Evolutionary conservation across 2,113 vertebrate species (phyloP).

Genomic region (Carollia perspicillata): DNA sequence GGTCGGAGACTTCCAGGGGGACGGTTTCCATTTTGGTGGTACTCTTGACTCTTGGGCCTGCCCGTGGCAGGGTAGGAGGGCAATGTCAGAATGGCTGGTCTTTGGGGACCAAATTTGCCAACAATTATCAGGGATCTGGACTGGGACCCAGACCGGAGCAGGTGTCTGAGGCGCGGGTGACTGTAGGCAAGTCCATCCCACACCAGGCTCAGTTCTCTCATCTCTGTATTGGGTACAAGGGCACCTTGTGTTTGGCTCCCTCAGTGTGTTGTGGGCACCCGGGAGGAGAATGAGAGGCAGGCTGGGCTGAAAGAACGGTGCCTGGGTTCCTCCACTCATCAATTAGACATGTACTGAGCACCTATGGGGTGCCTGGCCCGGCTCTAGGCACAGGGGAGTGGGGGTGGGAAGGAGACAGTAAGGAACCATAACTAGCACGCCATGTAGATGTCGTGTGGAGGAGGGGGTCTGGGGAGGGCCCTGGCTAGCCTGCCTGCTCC

Average conservation of each 20-base stretch:
- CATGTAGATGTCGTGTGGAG: background rate
- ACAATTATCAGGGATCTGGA: accelerated
- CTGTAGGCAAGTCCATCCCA: accelerated
- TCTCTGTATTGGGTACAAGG: accelerated
- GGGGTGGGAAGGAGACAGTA: background rate
- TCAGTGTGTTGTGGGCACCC: accelerated
- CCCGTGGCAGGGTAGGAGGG: background rate
- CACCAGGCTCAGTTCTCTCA: background rate
- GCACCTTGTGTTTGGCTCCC: background rate
- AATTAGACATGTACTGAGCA: accelerated
- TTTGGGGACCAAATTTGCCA: background rate
- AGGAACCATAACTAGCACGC: no score
- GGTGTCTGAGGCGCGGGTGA: background rate
- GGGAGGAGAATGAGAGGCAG: accelerated
- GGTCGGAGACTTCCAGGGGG: background rate
- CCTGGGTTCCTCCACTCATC: background rate
- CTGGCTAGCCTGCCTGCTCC: background rate
- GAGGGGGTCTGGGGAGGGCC: background rate
- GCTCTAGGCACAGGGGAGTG: background rate
- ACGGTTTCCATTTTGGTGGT: background rate
- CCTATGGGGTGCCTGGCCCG: background rate
- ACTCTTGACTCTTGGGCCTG: background rate
- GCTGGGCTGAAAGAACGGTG: accelerated
- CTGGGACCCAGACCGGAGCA: background rate
- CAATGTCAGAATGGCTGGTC: background rate